Conservation (phyloP, 2,797 vertebrate species). For the Pangasius macronema region DNA sequence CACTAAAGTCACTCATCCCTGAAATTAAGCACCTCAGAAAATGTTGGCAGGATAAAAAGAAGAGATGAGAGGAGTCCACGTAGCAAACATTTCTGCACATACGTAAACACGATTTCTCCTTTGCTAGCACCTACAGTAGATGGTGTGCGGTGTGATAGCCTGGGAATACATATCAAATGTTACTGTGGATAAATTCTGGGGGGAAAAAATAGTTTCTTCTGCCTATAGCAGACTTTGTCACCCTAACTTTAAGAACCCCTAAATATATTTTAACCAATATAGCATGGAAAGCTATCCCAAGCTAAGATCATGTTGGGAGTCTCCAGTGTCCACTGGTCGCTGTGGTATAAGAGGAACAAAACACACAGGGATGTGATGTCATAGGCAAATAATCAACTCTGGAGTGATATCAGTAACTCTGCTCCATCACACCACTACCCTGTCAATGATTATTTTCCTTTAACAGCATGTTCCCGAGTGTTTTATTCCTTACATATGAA, state of each 20-base stretch:
- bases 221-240: too few species aligned
- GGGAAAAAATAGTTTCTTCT: too few species aligned
- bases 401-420: neutral
- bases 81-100: neutral
- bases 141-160: neutral
- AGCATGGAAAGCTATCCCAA: neutral
- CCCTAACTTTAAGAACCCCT: neutral
- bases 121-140: neutral
- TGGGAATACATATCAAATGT: neutral
- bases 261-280: neutral
- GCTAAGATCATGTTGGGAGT: neutral
- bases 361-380: neutral
- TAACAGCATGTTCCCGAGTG: neutral
- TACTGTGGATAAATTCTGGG: neutral
- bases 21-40: conserved; percentile 1
- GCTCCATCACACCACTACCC: neutral
- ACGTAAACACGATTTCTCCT: neutral
- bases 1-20: conserved; percentile 29
- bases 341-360: neutral
- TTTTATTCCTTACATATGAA: neutral
- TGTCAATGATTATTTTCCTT: neutral
- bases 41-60: neutral
- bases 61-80: neutral
- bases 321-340: neutral
- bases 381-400: neutral